Percentiles rank a stretch among this genome's conserved stretches.
Evolutionary conservation across 2,113 vertebrate species (phyloP).

Genomic region (Natator depressus): DNA sequence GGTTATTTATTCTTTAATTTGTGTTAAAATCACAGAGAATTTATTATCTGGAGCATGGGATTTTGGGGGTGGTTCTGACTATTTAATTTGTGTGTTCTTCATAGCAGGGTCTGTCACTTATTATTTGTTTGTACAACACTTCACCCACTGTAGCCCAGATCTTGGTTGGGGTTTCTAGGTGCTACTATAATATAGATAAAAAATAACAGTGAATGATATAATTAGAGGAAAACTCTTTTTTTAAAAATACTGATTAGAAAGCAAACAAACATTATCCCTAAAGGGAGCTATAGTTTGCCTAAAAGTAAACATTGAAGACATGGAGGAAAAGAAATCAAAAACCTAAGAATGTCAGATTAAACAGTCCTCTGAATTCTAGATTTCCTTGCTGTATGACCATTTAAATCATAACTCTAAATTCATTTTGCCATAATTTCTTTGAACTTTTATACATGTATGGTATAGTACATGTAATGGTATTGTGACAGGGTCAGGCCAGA

Average conservation of each 20-base stretch:
- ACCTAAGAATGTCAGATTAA: background rate
- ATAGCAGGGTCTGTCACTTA: background rate
- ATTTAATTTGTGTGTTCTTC: background rate
- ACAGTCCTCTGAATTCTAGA: background rate
- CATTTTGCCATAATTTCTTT: background rate
- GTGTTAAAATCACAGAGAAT: background rate
- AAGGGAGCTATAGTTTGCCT: background rate
- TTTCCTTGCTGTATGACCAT: background rate
- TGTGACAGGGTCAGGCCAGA: no score
- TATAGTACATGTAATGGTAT: background rate
- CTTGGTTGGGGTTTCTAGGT: background rate
- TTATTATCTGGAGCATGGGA: background rate
- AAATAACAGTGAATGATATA: background rate
- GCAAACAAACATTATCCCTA: background rate
- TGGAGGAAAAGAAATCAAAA: background rate
- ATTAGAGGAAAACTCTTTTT: background rate
- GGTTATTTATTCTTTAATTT: background rate
- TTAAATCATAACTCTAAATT: background rate
- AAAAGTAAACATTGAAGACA: background rate
- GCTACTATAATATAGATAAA: background rate
- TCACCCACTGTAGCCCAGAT: no score
- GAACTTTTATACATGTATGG: background rate
- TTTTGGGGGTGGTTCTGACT: background rate
- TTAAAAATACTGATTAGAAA: background rate
- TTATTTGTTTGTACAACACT: background rate